phyloP scores from a whole-genome alignment of 1,140 invertebrate species.

The Wiebesia pumilae region DNA sequence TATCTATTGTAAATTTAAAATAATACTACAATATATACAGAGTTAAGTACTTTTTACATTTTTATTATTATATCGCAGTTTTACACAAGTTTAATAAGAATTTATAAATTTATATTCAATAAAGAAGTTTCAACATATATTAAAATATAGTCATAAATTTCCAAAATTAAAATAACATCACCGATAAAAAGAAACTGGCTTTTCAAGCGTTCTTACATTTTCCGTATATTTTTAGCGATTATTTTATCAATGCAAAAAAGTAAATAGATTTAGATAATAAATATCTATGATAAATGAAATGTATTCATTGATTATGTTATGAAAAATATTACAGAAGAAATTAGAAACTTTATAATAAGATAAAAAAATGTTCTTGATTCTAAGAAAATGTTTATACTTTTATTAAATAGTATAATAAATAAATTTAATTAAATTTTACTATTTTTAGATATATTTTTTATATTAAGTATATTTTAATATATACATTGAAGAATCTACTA shows the following conservation, averaged over 20 bases:
- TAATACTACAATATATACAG: too few relatives aligned
- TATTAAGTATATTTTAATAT: too few relatives aligned
- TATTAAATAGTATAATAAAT: too few relatives aligned
- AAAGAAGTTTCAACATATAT: not conserved
- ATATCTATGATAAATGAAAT: not conserved
- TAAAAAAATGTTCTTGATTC: too few relatives aligned
- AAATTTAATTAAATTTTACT: too few relatives aligned
- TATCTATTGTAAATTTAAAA: too few relatives aligned
- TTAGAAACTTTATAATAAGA: not conserved
- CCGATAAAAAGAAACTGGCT: not conserved
- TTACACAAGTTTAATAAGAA: not conserved
- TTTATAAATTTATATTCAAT: not conserved
- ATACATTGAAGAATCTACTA: too few relatives aligned
- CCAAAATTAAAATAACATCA: not conserved
- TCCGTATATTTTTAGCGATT: not conserved
- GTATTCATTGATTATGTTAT: not conserved
- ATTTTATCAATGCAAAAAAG: not conserved
- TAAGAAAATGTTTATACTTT: too few relatives aligned
- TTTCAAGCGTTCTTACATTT: not conserved
- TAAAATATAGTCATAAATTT: not conserved
- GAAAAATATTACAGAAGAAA: not conserved
- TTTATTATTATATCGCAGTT: not conserved
- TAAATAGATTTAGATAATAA: not conserved
- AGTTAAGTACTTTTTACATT: not conserved
- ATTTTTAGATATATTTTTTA: too few relatives aligned